Percentiles rank a stretch among this genome's conserved stretches.
These are phyloP conservation scores for Pristionchus entomophagus DNA, from an alignment of 2,888 invertebrate genomes.

Conservation along the genomic window DNA sequence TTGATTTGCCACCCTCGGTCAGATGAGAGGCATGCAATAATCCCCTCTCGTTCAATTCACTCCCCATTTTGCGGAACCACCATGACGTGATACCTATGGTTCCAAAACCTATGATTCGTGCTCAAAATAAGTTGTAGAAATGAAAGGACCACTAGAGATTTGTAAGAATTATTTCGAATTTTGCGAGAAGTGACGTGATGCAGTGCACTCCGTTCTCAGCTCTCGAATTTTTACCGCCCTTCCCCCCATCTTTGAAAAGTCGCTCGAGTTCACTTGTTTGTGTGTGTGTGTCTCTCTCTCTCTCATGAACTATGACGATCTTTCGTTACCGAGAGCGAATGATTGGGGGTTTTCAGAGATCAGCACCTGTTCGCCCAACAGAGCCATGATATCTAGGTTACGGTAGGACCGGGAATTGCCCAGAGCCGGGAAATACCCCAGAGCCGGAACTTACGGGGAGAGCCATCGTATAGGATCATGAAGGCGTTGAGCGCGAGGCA, in stretches of 20 bases:
- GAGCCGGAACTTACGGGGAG: conserved; percentile 80
- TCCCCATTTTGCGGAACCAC: no score
- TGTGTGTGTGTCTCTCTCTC: no score
- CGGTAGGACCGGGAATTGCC: neutral
- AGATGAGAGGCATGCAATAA: no score
- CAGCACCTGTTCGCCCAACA: neutral
- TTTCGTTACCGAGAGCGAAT: neutral
- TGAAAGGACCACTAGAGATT: no score
- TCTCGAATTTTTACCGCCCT: neutral
- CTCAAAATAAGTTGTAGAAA: no score
- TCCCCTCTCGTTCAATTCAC: no score
- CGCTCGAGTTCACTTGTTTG: neutral
- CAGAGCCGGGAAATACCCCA: neutral
- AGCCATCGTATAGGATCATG: conserved; percentile 92
- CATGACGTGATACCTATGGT: no score
- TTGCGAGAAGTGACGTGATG: neutral
- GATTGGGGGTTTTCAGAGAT: neutral
- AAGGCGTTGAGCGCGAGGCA: conserved; percentile 93
- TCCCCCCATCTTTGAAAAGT: neutral
- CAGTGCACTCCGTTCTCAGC: neutral
- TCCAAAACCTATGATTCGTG: no score
- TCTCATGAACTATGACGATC: neutral
- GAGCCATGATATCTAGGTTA: neutral
- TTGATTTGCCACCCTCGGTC: no score
- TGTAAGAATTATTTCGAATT: no score